Base-by-base conservation (phyloP, 2,888 invertebrate genomes). In the Mimachlamys varia region DNA sequence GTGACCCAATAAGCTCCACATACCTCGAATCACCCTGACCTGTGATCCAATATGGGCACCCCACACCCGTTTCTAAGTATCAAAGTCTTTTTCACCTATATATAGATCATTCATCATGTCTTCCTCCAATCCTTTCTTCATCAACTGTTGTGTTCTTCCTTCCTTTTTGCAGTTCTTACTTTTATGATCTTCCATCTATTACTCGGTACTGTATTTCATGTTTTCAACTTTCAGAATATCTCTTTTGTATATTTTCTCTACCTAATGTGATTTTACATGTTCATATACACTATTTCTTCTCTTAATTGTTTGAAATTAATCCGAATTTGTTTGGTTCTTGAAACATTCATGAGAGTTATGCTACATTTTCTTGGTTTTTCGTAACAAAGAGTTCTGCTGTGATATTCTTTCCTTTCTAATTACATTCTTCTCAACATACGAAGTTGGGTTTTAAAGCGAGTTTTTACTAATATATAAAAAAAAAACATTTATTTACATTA, bases 391-490 rank as follows among this genome's bases (percentile, higher is more conserved):
- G 2, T 22, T 58, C 0, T 19, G 19, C 55, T 76, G 76, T 76
- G 76, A 22, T 76, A 33, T 76, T 76, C 76, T 33, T 12, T 76
- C 7, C 44, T 44, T 44, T 44, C 44, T 44, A 44, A 76, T 33
- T 53, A 13, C 53, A 17, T 53, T 53, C 19, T 12, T 53, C 15
- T 53, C 27, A 33, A 33, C 10, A 76, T 76, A 13, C 12, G 13
- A 27, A 12, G 58, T 58, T 58, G 58, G 22, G 58, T 58, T 58
- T 58, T 58, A 27, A 76, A 22, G 27, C 15, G 33, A 27, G 76
- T 76, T 76, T 76, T 76, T 76, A 76, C 76, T 76, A 76, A 76
- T 76, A 27, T n/a, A n/a, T n/a, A n/a, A 76, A 7, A n/a, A 76
- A 76, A 76, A 15, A 0, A 76, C 13, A 27, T 27, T 76, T n/a